Conservation (phyloP, 2,888 invertebrate genomes). For the Rotaria macrura region DNA sequence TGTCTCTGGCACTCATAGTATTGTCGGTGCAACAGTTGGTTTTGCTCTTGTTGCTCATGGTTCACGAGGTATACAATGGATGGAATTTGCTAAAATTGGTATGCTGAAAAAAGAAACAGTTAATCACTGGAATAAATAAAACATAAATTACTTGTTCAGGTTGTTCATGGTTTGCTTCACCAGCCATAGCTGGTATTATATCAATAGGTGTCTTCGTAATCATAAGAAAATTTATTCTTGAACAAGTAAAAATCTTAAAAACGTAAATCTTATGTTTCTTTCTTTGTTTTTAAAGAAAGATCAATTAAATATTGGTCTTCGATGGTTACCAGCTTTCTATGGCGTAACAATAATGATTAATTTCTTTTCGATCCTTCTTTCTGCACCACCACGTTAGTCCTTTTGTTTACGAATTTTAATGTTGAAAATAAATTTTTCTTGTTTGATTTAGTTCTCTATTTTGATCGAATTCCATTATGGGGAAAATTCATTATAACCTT, state of each 20-base stretch:
- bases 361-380: constrained; percentile 79
- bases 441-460: constrained; percentile 63
- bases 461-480: constrained; percentile 80
- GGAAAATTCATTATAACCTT: constrained; percentile 62
- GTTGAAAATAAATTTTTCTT: constrained; percentile 20
- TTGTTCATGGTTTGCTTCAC: constrained; percentile 92
- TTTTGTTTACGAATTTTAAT: not conserved
- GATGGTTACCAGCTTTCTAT: constrained; percentile 78
- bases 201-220: constrained; percentile 69
- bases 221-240: constrained; percentile 68
- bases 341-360: constrained; percentile 81
- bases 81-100: constrained; percentile 65
- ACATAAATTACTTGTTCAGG: too few relatives aligned
- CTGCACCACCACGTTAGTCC: constrained; percentile 74
- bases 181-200: constrained; percentile 76
- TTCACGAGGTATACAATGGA: constrained; percentile 70
- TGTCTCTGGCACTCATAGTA: constrained; percentile 97
- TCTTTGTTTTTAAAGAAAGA: constrained; percentile 54
- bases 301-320: constrained; percentile 70
- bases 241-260: constrained; percentile 36
- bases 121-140: too few relatives aligned
- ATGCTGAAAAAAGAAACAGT: too few relatives aligned
- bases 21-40: constrained; percentile 93
- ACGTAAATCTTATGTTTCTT: constrained; percentile 37
- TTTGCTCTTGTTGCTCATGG: constrained; percentile 86